Base-by-base conservation (phyloP, 2,888 invertebrate genomes). In the Caenorhabditis sp. region DNA sequence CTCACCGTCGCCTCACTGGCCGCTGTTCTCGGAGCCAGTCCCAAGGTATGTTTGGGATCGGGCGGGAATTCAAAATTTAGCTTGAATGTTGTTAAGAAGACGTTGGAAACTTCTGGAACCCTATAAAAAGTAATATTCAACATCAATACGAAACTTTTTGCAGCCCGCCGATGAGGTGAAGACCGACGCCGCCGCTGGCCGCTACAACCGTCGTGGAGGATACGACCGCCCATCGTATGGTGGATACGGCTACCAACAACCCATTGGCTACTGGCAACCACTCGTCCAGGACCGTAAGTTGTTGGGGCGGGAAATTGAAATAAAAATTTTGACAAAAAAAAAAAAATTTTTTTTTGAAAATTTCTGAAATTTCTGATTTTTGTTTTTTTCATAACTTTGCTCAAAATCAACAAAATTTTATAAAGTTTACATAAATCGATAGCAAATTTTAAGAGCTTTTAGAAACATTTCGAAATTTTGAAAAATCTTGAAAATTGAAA, bases 211-310 rank as follows among this genome's bases (percentile, higher is more conserved):
- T 24, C 70, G n/a, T n/a, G n/a, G n/a, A 28, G 31, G 16, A 16
- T 31, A 31, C 44, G 28, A 26, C 16, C 41, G 44, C 3, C 35
- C 54, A 54, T 41, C 35, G 19, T 38, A 41, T 10, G 38, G 66
- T 26, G 54, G 54, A 61, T 66, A 26, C 44, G 58, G 76, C 41
- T 41, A 26, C 22, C 49, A 22, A 28, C 38, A 38, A 41, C 66
- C 69, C 28, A 14, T 44, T 14, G 77, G 77, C 76, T 84, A 64
- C 72, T 76, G 75, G 75, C 87, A 84, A 44, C 85, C 81, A 64
- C 66, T 81, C 24, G 63, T 87, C 47, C 82, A 87, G 38, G 87
- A 87, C 68, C 68, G 87, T 86, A 19, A 80, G 86, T 84, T n/a
- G n/a, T 61, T 49, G 26, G 44, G 44, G n/a, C 16, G 19, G 16